Base-by-base conservation (phyloP, 2,888 invertebrate species). In the Xanthia togata region DNA sequence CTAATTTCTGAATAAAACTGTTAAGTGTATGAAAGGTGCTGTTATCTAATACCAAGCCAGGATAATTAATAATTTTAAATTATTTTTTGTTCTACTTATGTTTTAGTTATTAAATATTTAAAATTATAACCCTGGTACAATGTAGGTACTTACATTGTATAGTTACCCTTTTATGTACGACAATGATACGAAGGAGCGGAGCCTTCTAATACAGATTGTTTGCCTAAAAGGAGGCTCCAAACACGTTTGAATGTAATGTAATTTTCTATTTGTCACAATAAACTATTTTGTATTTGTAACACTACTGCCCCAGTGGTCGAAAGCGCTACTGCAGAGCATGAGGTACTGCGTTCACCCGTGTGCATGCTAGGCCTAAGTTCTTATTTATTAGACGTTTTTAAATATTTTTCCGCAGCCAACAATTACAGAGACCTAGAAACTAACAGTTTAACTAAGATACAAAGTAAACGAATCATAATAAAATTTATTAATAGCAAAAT, bases 401-500 rank as follows among this genome's bases (percentile, higher is more conserved):
- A 57, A 31, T 20, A 20, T 26, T 11, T 50, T 67, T 63, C 14
- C 12, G 23, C 31, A 50, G n/a, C 4, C 41, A 62, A 57, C 55
- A 44, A 65, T 57, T 53, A 65, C 26, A 47, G 41, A n/a, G 17
- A 38, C 35, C n/a, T 31, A 41, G 44, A 44, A 59, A 65, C 35
- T 2, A 53, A 47, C n/a, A 44, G 50, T 44, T 62, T 17, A 53
- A 62, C n/a, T 26, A 55, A 11, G 38, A 41, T 73, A 85, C 78
- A 83, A 86, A 81, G 84, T 80, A 84, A 82, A 79, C 72, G 55
- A 84, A 88, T 88, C 74, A 76, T 71, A 76, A 78, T 85, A 83
- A 82, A 79, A 74, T 81, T 78, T 84, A 88, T 86, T 89, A 87
- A 86, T 85, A 82, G 79, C 81, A 85, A n/a, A n/a, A 85, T 81